Evolutionary conservation across 35 echinoderm and acorn worm genomes (phyloP), one percentile per base, ranked within the genome.

Genomic region (Stichopus chloronotus): DNA sequence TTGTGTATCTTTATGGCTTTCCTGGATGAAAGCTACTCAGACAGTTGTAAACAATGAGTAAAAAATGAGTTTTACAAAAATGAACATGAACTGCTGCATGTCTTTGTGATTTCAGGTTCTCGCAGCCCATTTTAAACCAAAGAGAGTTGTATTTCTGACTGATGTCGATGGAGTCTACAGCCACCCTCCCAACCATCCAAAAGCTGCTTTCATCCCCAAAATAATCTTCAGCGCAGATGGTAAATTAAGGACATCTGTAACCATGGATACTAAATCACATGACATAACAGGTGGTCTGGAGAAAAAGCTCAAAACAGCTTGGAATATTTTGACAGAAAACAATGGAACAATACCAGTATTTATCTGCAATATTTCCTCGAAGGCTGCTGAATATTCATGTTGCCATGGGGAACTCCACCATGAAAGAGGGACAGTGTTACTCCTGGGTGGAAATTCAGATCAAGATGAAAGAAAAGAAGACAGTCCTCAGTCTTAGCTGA

Each of bases 271-370:
- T 7, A 84, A 81, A 87, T 56, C 79, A 23, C 96, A 98, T 86
- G 96, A 98, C 90, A 92, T 95, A 13, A 98, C 96, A 19, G 96
- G 96, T 17, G 96, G 96, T 20, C 85, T 98, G 55, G 69, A 72
- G 60, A 92, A 82, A 14, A 98, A 98, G 77, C 81, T 98, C 5
- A 17, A 87, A 71, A 92, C 92, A 23, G 94, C 96, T 8, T 54
- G 76, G 79, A 81, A 87, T 10, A 96, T 96, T 76, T 83, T 96
- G 17, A 83, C 7, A 7, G 78, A 84, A 52, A 96, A 88, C 81
- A 94, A 80, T 14, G 92, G 95, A 58, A n/a, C 12, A 3, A 91
- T 92, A 12, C 77, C 57, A 57, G 94, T 93, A 56, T 89, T 95
- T 86, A 58, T 93, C 17, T 95, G 94, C 76, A 90, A 89, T 56